These are phyloP conservation scores for Apteryx mantelli DNA, from an alignment of 2,113 vertebrate species.

Conservation along the genomic window DNA sequence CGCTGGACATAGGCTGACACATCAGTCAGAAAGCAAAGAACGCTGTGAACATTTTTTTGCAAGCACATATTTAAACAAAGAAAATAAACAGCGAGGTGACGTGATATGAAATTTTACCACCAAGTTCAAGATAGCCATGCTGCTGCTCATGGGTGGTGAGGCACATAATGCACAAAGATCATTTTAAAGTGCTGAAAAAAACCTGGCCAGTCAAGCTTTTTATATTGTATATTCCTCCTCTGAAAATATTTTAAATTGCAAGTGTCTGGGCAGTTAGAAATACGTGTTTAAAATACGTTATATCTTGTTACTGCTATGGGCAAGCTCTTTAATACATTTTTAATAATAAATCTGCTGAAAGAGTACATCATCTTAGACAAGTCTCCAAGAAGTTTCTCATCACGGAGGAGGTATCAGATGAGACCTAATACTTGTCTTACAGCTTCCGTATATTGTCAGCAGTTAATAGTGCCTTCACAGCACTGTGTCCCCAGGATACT, in stretches of 20 bases:
- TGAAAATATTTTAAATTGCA: neutral
- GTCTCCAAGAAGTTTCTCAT: neutral
- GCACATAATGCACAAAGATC: neutral
- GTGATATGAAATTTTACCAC: neutral
- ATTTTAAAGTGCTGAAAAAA: neutral
- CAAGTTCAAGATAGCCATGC: neutral
- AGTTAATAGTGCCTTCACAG: neutral
- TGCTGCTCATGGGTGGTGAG: neutral
- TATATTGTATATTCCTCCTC: too few species aligned
- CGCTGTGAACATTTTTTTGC: rapidly evolving
- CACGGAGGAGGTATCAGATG: neutral
- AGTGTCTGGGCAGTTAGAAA: neutral
- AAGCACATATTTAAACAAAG: neutral
- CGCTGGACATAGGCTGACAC: rapidly evolving
- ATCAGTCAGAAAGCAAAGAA: neutral
- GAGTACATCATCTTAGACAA: too few species aligned
- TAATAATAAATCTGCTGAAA: neutral
- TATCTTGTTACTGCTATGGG: neutral
- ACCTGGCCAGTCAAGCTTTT: neutral
- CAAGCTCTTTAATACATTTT: neutral
- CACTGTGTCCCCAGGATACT: neutral
- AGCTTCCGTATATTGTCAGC: neutral
- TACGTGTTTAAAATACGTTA: neutral
- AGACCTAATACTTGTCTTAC: neutral
- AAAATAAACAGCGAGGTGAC: neutral